Conservation (phyloP, 1,140 invertebrate species). For the Penaeus japonicus region DNA sequence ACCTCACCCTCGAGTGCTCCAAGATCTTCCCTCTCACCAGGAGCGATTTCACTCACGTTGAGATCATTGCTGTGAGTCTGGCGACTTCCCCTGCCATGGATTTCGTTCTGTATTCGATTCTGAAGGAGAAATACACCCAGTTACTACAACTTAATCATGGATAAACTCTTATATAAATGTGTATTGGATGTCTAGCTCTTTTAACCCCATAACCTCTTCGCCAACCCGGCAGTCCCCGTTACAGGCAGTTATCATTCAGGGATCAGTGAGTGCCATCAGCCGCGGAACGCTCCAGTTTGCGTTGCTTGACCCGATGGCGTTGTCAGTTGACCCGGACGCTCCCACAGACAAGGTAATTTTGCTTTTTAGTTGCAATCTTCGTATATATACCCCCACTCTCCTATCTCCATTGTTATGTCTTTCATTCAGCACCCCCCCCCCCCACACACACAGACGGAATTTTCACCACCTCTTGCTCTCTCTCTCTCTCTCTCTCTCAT, state of each 20-base stretch:
- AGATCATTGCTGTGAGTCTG: constrained; percentile 27
- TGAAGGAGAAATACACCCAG: too few relatives aligned
- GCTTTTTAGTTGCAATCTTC: not conserved
- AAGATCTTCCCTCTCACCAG: constrained; percentile 35
- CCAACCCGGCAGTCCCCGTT: not conserved
- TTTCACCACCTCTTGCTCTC: not conserved
- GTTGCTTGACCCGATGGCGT: not conserved
- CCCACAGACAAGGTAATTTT: not conserved
- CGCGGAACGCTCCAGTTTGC: not conserved
- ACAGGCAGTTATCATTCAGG: not conserved
- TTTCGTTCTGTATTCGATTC: too few relatives aligned
- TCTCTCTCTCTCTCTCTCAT: not conserved
- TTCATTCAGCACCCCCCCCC: not conserved
- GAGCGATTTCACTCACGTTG: constrained; percentile 19
- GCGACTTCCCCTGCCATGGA: too few relatives aligned
- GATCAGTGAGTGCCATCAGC: not conserved
- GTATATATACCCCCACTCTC: not conserved
- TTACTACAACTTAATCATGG: too few relatives aligned
- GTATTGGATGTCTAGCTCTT: too few relatives aligned
- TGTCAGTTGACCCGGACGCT: constrained; percentile 9
- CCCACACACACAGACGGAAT: not conserved
- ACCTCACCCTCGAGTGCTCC: constrained; percentile 21
- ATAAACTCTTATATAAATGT: too few relatives aligned
- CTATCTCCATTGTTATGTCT: not conserved
- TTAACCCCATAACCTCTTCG: too few relatives aligned